Evolutionary conservation across 2,888 invertebrate genomes (phyloP).

Genomic region (Ellobium chinense): DNA sequence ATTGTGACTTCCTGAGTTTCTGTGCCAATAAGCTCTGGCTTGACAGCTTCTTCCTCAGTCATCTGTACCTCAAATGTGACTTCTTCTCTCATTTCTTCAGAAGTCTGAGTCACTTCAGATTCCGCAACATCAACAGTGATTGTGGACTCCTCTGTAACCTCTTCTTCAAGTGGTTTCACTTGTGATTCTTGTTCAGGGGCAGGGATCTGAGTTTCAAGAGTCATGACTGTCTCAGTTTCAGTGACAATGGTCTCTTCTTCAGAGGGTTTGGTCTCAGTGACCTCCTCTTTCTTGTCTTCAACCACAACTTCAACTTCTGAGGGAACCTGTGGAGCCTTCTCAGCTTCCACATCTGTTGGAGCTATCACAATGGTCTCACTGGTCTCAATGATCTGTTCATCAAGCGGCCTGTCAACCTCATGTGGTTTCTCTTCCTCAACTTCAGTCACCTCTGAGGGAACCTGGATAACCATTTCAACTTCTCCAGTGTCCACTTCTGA

Average conservation of each 20-base stretch:
- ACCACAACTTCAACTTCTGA: slow-evolving; percentile 27
- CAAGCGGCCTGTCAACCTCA: slow-evolving; percentile 34
- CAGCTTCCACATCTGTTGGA: slow-evolving; percentile 22
- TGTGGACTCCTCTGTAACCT: slow-evolving; percentile 13
- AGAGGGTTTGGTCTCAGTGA: slow-evolving; percentile 22
- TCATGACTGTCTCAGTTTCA: slow-evolving; percentile 43
- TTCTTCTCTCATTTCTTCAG: slow-evolving; percentile 45
- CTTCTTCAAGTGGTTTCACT: slow-evolving; percentile 43
- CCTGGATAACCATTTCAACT: slow-evolving; percentile 50
- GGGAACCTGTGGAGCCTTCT: slow-evolving; percentile 19
- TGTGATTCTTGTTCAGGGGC: slow-evolving; percentile 38
- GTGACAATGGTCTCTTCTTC: slow-evolving; percentile 18
- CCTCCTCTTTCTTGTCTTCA: slow-evolving; percentile 49
- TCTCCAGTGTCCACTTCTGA: slow-evolving; percentile 41
- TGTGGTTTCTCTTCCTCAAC: slow-evolving; percentile 36
- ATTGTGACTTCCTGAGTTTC: slow-evolving; percentile 32
- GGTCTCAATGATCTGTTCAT: slow-evolving; percentile 42
- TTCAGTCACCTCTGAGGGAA: slow-evolving; percentile 55
- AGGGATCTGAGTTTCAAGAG: slow-evolving; percentile 45
- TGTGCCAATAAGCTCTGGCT: slow-evolving; percentile 38
- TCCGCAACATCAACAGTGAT: slow-evolving; percentile 11
- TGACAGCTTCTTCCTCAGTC: slow-evolving; percentile 42
- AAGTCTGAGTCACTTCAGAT: slow-evolving; percentile 43
- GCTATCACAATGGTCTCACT: slow-evolving; percentile 31
- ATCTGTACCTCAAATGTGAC: slow-evolving; percentile 49